phyloP scores from a whole-genome alignment of 2,113 vertebrate genomes.

The Istiophorus platypterus region DNA sequence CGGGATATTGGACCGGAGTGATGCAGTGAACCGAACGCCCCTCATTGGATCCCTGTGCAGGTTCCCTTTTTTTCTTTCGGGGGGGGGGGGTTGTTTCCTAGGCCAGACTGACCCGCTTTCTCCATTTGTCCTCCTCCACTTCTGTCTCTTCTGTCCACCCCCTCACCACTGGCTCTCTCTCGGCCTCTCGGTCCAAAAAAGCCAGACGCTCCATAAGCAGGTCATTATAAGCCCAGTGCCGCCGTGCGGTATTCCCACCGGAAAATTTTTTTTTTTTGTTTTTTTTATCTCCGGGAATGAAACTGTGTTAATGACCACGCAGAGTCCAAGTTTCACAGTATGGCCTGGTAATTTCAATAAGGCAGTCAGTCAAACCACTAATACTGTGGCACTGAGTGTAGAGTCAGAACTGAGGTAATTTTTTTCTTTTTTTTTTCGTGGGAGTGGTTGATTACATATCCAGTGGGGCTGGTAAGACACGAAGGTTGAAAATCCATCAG shows the following conservation, averaged over 20 bases:
- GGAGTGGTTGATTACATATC: neutral
- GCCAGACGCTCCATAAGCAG: constrained; percentile 64
- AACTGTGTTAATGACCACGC: constrained; percentile 17
- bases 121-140: constrained; percentile 35
- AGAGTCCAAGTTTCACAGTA: constrained; percentile 7
- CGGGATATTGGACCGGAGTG: constrained; percentile 24
- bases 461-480: neutral
- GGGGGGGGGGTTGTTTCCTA: constrained; percentile 53
- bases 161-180: constrained; percentile 37
- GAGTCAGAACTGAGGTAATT: neutral
- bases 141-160: neutral
- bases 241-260: constrained; percentile 26
- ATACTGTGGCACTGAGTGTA: neutral
- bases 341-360: constrained; percentile 45
- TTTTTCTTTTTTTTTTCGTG: too few species aligned
- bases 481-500: neutral
- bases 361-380: constrained; percentile 15
- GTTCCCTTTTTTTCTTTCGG: constrained; percentile 41
- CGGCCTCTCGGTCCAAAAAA: constrained; percentile 65
- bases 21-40: constrained; percentile 24
- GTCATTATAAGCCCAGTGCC: constrained; percentile 56
- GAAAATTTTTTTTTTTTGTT: constrained; percentile 15
- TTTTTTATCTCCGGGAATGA: constrained; percentile 40
- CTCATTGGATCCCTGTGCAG: constrained; percentile 27
- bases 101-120: constrained; percentile 65